phyloP scores from a whole-genome alignment of 2,797 vertebrate species.

The Pseudochirops cupreus region DNA sequence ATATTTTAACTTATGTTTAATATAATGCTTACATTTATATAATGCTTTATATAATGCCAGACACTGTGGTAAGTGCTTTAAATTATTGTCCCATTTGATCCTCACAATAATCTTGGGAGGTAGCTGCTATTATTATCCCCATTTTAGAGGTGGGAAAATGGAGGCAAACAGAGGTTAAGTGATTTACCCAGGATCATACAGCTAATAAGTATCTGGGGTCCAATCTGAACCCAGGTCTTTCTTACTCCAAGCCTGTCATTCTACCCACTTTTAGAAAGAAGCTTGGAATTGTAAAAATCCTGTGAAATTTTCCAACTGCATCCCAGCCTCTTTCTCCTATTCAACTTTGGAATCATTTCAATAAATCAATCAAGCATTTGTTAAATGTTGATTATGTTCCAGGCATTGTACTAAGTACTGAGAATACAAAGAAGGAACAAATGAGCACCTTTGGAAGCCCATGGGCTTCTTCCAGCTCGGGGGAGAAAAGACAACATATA shows the following conservation, averaged over 20 bases:
- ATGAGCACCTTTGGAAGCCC: not conserved
- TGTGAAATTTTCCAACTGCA: not conserved
- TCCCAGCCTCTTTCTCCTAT: not conserved
- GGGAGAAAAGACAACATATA: not conserved
- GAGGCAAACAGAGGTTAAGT: not conserved
- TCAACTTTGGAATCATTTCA: not conserved
- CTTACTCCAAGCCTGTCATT: not conserved
- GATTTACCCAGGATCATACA: not conserved
- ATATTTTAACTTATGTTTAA: not conserved
- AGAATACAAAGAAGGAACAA: not conserved
- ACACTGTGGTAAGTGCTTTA: too few species aligned
- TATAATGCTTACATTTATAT: not conserved
- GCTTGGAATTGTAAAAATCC: not conserved
- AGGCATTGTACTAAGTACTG: not conserved
- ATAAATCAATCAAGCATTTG: not conserved
- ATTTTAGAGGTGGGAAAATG: not conserved
- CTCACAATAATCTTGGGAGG: not conserved
- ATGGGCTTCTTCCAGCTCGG: not conserved
- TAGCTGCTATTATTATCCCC: not conserved
- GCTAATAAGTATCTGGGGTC: not conserved
- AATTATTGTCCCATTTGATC: not conserved
- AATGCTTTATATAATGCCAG: not conserved
- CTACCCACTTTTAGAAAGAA: not conserved
- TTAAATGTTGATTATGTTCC: not conserved
- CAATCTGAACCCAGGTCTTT: not conserved